Evolutionary conservation across 1,140 invertebrate species (phyloP).

Genomic region (Euglossa dilemma): DNA sequence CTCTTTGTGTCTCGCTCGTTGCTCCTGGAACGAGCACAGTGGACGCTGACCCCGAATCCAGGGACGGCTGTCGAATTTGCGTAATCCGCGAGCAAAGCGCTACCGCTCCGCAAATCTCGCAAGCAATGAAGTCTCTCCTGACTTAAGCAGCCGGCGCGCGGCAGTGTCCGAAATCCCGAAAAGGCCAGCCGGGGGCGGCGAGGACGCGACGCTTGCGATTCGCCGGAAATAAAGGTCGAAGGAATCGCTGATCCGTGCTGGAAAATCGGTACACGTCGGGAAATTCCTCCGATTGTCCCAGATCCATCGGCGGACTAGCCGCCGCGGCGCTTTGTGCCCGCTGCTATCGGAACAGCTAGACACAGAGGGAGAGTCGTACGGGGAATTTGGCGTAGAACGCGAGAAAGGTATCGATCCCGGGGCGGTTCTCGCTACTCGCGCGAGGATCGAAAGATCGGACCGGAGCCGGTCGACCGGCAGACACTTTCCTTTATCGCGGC

Average conservation of each 20-base stretch:
- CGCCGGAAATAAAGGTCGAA: not conserved
- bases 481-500: not conserved
- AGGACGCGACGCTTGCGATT: not conserved
- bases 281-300: not conserved
- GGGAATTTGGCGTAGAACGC: not conserved
- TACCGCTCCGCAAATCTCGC: slow-evolving; percentile 40
- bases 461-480: not conserved
- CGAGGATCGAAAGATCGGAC: not conserved
- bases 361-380: no score
- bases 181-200: not conserved
- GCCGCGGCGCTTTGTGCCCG: not conserved
- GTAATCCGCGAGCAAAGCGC: slow-evolving; percentile 48
- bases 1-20: no score
- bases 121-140: slow-evolving; percentile 32
- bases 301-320: no score
- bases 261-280: not conserved
- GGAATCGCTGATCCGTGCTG: not conserved
- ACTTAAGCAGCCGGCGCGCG: slow-evolving; percentile 24
- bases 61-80: slow-evolving; percentile 39
- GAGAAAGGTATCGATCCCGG: not conserved
- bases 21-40: not conserved
- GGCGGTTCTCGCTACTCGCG: not conserved
- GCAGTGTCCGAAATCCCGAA: not conserved
- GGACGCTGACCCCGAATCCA: slow-evolving; percentile 8
- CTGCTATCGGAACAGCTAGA: not conserved